Percentiles rank a stretch among this genome's conserved stretches.
phyloP scores from a whole-genome alignment of 2,113 vertebrate genomes.

The Phylloscopus whistleri region DNA sequence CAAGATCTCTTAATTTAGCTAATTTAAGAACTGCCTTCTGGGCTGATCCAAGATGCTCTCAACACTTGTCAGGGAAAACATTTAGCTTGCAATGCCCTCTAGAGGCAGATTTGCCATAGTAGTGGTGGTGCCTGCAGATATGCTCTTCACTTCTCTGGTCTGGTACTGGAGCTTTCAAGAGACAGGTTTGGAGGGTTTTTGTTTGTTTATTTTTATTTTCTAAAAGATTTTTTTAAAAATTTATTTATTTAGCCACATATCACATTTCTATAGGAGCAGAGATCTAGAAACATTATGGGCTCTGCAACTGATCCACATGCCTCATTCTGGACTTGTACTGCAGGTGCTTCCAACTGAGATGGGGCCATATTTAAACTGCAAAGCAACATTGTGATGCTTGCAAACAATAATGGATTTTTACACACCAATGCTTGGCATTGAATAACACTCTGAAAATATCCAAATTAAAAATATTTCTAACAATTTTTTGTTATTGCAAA shows the following conservation, averaged over 20 bases:
- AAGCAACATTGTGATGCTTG: neutral
- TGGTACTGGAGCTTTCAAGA: neutral
- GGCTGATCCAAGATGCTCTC: neutral
- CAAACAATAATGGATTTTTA: neutral
- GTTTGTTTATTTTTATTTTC: rapidly evolving
- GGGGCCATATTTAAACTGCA: neutral
- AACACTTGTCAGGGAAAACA: neutral
- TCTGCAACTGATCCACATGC: neutral
- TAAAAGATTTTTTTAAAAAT: neutral
- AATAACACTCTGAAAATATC: neutral
- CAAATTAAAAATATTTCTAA: neutral
- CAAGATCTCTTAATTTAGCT: constrained; percentile 5
- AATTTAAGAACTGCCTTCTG: neutral
- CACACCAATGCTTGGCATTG: neutral
- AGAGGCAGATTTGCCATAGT: constrained; percentile 24
- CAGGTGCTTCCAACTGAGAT: neutral
- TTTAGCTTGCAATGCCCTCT: constrained; percentile 65
- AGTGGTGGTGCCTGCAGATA: neutral
- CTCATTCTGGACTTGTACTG: neutral
- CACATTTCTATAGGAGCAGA: neutral
- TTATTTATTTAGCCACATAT: neutral
- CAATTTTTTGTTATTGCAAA: neutral
- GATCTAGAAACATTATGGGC: neutral
- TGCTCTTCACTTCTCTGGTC: neutral
- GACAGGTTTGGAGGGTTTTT: neutral